phyloP scores from a whole-genome alignment of 1,140 invertebrate species.

The Bombus terrestris region DNA sequence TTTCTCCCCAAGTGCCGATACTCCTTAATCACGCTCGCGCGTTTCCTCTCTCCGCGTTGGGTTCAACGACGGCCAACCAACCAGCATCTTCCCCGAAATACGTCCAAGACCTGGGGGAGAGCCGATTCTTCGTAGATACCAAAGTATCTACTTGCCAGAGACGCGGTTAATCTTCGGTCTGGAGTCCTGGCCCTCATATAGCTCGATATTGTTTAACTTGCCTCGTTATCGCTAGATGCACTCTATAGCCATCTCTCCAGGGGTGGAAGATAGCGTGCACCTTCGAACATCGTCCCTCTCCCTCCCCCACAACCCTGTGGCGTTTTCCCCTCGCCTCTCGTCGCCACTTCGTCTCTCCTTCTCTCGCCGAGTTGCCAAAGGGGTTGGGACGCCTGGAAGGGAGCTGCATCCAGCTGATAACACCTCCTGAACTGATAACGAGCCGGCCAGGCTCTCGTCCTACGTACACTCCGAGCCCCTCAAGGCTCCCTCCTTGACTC shows the following conservation, averaged over 20 bases:
- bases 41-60: background rate
- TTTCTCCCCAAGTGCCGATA: conserved; percentile 48
- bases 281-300: conserved; percentile 67
- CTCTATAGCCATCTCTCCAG: conserved; percentile 82
- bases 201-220: conserved; percentile 83
- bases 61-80: conserved; percentile 29
- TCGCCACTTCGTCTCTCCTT: conserved; percentile 53
- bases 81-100: conserved; percentile 39
- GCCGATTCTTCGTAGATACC: conserved; percentile 56
- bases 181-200: conserved; percentile 72
- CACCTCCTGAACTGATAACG: conserved; percentile 79
- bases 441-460: conserved; percentile 77
- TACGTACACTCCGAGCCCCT: conserved; percentile 52
- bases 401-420: conserved; percentile 79
- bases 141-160: conserved; percentile 57
- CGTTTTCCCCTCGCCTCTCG: background rate
- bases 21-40: conserved; percentile 44
- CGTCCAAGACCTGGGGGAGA: conserved; percentile 50
- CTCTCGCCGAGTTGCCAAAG: conserved; percentile 52
- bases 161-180: conserved; percentile 79
- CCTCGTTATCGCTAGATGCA: conserved; percentile 82
- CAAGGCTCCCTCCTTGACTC: conserved; percentile 48
- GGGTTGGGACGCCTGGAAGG: conserved; percentile 72
- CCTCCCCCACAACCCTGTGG: conserved; percentile 26
- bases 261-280: conserved; percentile 79